Conservation (phyloP, 1,140 invertebrate genomes). For the Meloidogyne hapla region DNA sequence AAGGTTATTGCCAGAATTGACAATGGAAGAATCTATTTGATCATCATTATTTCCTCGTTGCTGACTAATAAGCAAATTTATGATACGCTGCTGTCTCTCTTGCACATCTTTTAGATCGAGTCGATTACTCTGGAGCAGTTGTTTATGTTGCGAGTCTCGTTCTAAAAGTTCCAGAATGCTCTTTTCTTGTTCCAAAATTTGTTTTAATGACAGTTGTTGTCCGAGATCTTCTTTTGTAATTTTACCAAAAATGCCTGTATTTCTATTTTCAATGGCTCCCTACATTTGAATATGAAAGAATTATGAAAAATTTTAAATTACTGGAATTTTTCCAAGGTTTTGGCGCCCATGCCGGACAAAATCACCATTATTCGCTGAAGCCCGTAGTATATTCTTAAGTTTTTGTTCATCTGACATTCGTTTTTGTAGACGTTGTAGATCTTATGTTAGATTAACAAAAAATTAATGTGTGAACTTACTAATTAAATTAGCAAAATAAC, state of each 20-base stretch:
- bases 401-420: not conserved
- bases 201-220: not conserved
- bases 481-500: not conserved
- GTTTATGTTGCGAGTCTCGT: not conserved
- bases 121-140: not conserved
- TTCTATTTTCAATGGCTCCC: not conserved
- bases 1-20: not conserved
- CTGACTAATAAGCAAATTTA: not conserved
- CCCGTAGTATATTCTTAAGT: not conserved
- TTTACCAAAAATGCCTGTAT: constrained; percentile 1
- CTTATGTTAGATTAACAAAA: not conserved
- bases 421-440: not conserved
- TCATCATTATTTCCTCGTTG: not conserved
- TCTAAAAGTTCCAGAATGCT: not conserved
- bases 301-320: not conserved
- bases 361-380: not conserved
- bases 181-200: not conserved
- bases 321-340: not conserved
- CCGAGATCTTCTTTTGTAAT: not conserved
- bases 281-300: not conserved
- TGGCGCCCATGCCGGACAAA: not conserved
- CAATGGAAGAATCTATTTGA: not conserved
- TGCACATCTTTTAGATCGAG: not conserved
- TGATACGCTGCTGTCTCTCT: not conserved
- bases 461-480: not conserved